phyloP scores from a whole-genome alignment of 2,888 invertebrate genomes.

The Cheilosia vulpina region DNA sequence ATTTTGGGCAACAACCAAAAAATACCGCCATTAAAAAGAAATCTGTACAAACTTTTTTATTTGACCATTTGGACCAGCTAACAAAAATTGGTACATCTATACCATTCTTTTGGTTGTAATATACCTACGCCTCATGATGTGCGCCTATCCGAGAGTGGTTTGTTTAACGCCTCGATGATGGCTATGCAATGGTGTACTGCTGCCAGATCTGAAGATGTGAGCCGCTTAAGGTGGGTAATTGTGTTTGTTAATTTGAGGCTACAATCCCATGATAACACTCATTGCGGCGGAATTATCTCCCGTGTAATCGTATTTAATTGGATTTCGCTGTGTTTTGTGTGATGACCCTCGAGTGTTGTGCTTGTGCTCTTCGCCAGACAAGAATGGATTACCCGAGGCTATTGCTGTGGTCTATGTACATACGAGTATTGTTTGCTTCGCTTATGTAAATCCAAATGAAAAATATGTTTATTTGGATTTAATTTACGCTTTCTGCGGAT shows the following conservation, averaged over 20 bases:
- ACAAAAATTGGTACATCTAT: neutral
- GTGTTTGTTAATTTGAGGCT: slow-evolving; percentile 50
- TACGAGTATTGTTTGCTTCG: neutral
- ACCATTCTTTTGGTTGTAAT: neutral
- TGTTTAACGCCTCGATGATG: slow-evolving; percentile 53
- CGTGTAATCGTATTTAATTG: slow-evolving; percentile 41
- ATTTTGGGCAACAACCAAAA: slow-evolving; percentile 10
- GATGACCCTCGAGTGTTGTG: slow-evolving; percentile 26
- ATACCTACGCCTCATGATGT: slow-evolving; percentile 1
- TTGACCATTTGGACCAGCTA: neutral
- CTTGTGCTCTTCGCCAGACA: slow-evolving; percentile 20
- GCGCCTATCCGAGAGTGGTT: slow-evolving; percentile 22
- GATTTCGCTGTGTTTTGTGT: slow-evolving; percentile 13
- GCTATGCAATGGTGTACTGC: slow-evolving; percentile 22
- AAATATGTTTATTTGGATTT: slow-evolving; percentile 11
- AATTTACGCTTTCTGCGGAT: slow-evolving; percentile 15
- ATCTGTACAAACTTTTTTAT: neutral
- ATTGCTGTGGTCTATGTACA: neutral
- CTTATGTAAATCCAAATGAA: slow-evolving; percentile 31
- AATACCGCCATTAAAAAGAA: neutral
- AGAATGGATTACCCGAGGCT: neutral
- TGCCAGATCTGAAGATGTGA: slow-evolving; percentile 36
- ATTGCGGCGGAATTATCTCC: slow-evolving; percentile 16
- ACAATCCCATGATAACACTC: slow-evolving; percentile 34
- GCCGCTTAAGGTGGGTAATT: slow-evolving; percentile 50